Conservation (phyloP, 2,113 vertebrate genomes). For the Hyperopisus bebe region DNA sequence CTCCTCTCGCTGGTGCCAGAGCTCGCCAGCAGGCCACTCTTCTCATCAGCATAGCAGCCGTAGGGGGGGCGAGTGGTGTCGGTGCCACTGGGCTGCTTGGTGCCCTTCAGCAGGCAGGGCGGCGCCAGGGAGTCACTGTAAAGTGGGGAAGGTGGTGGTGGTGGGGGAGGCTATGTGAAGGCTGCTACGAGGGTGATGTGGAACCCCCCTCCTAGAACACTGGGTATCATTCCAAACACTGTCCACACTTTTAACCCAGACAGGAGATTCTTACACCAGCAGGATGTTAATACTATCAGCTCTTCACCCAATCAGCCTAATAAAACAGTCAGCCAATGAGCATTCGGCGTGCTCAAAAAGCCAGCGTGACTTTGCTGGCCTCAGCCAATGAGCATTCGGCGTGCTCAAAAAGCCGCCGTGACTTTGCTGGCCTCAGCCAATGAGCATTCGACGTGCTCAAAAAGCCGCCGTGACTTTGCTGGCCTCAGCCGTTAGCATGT, state of each 20-base stretch:
- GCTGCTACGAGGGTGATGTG: too few species aligned
- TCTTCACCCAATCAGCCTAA: neutral
- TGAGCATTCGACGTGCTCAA: neutral
- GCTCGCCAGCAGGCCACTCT: slow-evolving; percentile 86
- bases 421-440: neutral
- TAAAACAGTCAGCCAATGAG: neutral
- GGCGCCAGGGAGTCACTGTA: slow-evolving; percentile 90
- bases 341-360: neutral
- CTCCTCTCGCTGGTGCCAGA: slow-evolving; percentile 97
- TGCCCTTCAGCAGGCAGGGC: slow-evolving; percentile 89
- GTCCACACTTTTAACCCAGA: neutral
- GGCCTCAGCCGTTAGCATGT: neutral
- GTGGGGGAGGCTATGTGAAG: neutral
- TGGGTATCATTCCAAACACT: neutral
- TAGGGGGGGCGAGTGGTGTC: slow-evolving; percentile 85
- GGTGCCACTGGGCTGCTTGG: slow-evolving; percentile 76
- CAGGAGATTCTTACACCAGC: neutral
- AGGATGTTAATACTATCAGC: too few species aligned
- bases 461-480: too few species aligned
- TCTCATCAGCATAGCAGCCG: slow-evolving; percentile 94
- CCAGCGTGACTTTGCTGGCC: neutral
- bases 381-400: neutral
- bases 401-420: neutral
- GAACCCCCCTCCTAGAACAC: neutral
- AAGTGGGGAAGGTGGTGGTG: slow-evolving; percentile 13